Evolutionary conservation across 2,113 vertebrate genomes (phyloP), one percentile per base, ranked within the genome.

Genomic region (Vicugna pacos): DNA sequence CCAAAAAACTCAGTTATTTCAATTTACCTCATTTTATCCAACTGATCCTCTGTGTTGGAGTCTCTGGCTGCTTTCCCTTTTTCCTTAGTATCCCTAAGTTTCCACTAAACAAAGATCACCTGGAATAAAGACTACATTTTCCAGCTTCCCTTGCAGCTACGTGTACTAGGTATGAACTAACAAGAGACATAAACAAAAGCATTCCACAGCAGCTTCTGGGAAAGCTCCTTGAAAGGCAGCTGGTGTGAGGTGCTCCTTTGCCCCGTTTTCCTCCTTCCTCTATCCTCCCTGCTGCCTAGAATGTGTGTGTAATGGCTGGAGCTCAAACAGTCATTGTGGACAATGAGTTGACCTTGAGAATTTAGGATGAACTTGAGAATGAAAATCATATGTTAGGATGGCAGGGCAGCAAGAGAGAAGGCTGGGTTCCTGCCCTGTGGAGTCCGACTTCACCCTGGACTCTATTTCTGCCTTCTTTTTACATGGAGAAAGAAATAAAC

Each of bases 71-170:
- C 82, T 79, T 89, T 20, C 16, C 79, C 3, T n/a, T 56, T 54
- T 65, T 70, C 48, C 46, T 91, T 15, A 72, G 83, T n/a, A 69
- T 5, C 32, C 26, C 3, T 24, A 88, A 86, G n/a, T 90, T 93
- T 88, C n/a, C 50, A 87, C 48, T 69, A 52, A 85, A 95, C 28
- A 95, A 7, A 56, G n/a, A 48, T 12, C 26, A 24, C 19, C 62
- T 86, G 19, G 26, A 96, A 81, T 77, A 76, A 73, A 65, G 70
- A 60, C 30, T 58, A 46, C 16, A 76, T 54, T 70, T 89, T 75
- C 58, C 54, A 97, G 58, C 67, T 20, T 93, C 60, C 72, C 80
- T 91, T 95, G 93, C 48, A 95, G 76, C 65, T 97, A 86, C 88
- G 12, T 54, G 16, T 19, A 86, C 17, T 35, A 79, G 70, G 72